Conservation (phyloP, 2,113 vertebrate species). For the Gymnarchus niloticus region DNA sequence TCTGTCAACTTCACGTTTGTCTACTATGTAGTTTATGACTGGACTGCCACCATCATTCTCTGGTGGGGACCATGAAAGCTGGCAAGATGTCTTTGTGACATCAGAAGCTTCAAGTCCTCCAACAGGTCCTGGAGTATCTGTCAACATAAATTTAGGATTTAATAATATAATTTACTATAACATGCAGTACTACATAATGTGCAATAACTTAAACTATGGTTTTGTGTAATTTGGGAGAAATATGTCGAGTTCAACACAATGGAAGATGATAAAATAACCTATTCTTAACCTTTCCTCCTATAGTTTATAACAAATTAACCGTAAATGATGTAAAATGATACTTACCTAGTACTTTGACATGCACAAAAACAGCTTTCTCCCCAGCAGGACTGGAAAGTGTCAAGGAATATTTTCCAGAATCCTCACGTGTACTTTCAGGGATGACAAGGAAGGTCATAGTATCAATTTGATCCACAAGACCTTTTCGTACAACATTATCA, state of each 20-base stretch:
- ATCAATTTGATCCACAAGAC: slow-evolving; percentile 92
- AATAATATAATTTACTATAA: neutral
- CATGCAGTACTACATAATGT: neutral
- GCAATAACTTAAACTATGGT: neutral
- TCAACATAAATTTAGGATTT: neutral
- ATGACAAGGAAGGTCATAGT: slow-evolving; percentile 97
- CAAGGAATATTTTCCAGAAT: slow-evolving; percentile 91
- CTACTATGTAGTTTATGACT: slow-evolving; percentile 85
- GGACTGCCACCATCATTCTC: slow-evolving; percentile 94
- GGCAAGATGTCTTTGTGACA: slow-evolving; percentile 84
- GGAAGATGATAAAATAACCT: neutral
- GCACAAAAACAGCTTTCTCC: slow-evolving; percentile 93
- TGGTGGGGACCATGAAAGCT: slow-evolving; percentile 89
- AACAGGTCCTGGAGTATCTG: slow-evolving; percentile 95
- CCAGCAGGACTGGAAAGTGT: slow-evolving; percentile 85
- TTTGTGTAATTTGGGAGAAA: neutral
- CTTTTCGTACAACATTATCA: slow-evolving; percentile 88
- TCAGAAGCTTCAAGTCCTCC: slow-evolving; percentile 77
- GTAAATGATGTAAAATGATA: slow-evolving; percentile 1
- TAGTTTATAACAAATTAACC: neutral
- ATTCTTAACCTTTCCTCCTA: neutral
- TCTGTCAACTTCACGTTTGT: slow-evolving; percentile 90
- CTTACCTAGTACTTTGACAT: slow-evolving; percentile 92
- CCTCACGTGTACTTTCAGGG: slow-evolving; percentile 90
- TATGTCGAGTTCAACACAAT: too few species aligned